Conservation (phyloP, 2,888 invertebrate genomes). For the Stenichneumon culpator region DNA sequence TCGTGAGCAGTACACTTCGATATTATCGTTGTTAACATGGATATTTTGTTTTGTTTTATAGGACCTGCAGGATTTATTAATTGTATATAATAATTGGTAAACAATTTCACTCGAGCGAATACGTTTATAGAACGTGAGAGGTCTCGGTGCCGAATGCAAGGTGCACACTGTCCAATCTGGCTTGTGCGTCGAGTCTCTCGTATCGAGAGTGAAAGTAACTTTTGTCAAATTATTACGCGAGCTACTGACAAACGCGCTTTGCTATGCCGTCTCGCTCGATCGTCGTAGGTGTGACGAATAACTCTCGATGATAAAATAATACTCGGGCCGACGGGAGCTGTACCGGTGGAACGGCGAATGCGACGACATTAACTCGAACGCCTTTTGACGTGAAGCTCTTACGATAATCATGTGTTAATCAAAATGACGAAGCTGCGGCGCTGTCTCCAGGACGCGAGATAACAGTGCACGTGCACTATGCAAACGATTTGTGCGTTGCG, state of each 20-base stretch:
- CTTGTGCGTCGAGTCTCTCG: slow-evolving; percentile 29
- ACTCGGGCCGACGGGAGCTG: neutral
- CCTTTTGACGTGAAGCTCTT: slow-evolving; percentile 31
- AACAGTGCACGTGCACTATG: no score
- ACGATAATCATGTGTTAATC: slow-evolving; percentile 58
- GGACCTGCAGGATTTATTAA: neutral
- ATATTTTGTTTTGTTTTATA: neutral
- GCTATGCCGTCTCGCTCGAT: slow-evolving; percentile 51
- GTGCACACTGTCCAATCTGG: slow-evolving; percentile 37
- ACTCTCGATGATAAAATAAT: slow-evolving; percentile 3
- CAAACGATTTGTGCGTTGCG: neutral
- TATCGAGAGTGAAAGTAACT: slow-evolving; percentile 64
- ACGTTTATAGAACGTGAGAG: slow-evolving; percentile 9
- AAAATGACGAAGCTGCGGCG: slow-evolving; percentile 23
- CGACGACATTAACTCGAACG: slow-evolving; percentile 45
- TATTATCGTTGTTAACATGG: neutral
- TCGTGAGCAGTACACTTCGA: neutral
- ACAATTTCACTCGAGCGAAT: neutral
- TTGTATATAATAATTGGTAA: neutral
- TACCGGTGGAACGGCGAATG: neutral
- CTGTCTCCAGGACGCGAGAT: neutral
- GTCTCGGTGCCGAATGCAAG: slow-evolving; percentile 18
- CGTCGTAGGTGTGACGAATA: slow-evolving; percentile 26
- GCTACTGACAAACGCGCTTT: slow-evolving; percentile 60
- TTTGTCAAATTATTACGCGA: slow-evolving; percentile 65